Conservation (phyloP, 2,888 invertebrate species). For the Latrodectus hesperus region DNA sequence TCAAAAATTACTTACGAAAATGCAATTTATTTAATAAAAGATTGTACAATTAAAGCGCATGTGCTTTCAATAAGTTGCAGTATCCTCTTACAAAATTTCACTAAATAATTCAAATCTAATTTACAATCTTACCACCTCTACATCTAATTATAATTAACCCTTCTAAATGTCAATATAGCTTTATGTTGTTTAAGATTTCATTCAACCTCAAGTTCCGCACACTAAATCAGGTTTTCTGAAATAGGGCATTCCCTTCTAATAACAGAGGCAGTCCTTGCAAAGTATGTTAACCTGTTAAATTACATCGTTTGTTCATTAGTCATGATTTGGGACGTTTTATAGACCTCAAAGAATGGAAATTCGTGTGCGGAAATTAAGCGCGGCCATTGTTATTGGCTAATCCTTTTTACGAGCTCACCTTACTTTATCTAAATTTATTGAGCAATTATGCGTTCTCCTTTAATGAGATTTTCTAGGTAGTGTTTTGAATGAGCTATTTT, state of each 20-base stretch:
- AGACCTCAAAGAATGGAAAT: background rate
- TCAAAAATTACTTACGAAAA: too few species aligned
- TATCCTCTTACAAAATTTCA: too few species aligned
- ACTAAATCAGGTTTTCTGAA: too few species aligned
- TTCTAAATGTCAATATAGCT: too few species aligned
- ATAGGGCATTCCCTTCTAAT: background rate
- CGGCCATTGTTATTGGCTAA: conserved; percentile 6
- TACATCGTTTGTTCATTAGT: background rate
- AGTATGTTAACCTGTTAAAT: background rate
- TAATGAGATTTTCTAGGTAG: conserved; percentile 8
- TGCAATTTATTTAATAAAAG: too few species aligned
- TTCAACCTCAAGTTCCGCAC: too few species aligned
- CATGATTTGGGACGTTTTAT: background rate
- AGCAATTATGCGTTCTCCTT: conserved; percentile 18
- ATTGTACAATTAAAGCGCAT: too few species aligned
- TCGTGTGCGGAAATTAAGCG: conserved; percentile 2
- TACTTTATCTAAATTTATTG: conserved; percentile 32
- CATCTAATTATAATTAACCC: too few species aligned
- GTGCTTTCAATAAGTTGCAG: too few species aligned
- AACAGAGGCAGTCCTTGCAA: background rate
- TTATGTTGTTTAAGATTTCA: too few species aligned
- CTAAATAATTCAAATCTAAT: too few species aligned
- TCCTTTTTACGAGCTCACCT: conserved; percentile 30
- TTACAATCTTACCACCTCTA: too few species aligned
- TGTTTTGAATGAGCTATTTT: background rate